phyloP scores from a whole-genome alignment of 2,113 vertebrate genomes.

The Urocynchramus pylzowi region DNA sequence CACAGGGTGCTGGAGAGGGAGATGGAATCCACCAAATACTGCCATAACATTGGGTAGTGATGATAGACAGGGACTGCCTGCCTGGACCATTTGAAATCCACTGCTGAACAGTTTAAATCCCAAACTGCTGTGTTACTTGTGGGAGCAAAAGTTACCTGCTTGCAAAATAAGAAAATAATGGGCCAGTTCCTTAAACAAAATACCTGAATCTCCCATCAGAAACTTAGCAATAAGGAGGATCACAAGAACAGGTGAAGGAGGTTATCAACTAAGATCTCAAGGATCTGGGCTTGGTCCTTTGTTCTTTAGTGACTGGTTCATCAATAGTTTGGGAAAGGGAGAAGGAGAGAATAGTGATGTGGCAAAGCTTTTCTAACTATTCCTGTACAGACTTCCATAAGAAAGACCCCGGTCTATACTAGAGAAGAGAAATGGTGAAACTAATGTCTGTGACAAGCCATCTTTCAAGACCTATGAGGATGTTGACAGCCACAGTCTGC shows the following conservation, averaged over 20 bases:
- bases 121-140: not conserved
- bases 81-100: not conserved
- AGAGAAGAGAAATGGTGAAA: not conserved
- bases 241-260: not conserved
- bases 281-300: not conserved
- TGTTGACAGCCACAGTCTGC: not conserved
- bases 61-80: not conserved
- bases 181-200: not conserved
- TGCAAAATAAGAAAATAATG: not conserved
- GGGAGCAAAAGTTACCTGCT: not conserved
- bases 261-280: not conserved
- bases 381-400: not conserved
- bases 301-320: not conserved
- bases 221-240: not conserved
- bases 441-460: not conserved
- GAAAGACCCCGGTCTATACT: not conserved
- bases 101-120: not conserved
- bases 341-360: not conserved
- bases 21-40: not conserved
- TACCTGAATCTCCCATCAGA: not conserved
- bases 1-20: fast-evolving
- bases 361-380: not conserved
- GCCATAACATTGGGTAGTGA: fast-evolving
- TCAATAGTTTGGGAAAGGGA: not conserved
- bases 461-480: not conserved